Conservation (phyloP, 2,797 vertebrate genomes). For the Xiphophorus birchmanni region DNA sequence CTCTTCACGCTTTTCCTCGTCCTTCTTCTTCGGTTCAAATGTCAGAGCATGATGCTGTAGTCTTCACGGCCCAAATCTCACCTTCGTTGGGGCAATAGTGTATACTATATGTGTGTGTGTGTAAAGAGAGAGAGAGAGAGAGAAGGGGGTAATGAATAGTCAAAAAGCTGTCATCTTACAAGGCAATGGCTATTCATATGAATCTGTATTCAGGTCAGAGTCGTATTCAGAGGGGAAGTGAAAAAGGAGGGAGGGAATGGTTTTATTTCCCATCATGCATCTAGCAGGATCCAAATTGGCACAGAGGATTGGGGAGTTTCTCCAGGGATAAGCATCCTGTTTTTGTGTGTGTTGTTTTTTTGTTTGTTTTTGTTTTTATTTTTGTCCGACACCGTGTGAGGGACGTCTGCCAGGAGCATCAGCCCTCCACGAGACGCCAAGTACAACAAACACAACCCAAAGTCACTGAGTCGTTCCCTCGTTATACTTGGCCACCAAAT, state of each 20-base stretch:
- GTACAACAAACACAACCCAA: conserved; percentile 48
- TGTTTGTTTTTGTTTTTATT: conserved; percentile 14
- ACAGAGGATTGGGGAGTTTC: conserved; percentile 70
- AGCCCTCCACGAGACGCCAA: conserved; percentile 50
- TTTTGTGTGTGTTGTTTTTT: no score
- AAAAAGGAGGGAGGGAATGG: conserved; percentile 58
- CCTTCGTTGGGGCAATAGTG: conserved; percentile 53
- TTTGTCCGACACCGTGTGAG: conserved; percentile 58
- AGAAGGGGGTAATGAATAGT: conserved; percentile 44
- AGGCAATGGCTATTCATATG: conserved; percentile 59
- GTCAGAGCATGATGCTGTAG: conserved; percentile 56
- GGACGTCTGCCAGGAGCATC: conserved; percentile 64
- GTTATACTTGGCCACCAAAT: conserved; percentile 45
- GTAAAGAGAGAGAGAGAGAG: no score
- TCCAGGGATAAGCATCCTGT: conserved; percentile 73
- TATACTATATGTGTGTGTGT: neutral
- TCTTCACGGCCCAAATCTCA: conserved; percentile 60
- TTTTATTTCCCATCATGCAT: conserved; percentile 81
- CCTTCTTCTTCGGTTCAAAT: conserved; percentile 52
- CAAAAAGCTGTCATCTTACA: conserved; percentile 60
- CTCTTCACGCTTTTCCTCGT: conserved; percentile 38
- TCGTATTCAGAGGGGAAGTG: conserved; percentile 58
- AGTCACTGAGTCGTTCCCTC: conserved; percentile 27
- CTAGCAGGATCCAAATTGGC: conserved; percentile 78
- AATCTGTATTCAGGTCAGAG: conserved; percentile 83